Conservation (phyloP, 2,888 invertebrate genomes). For the Tiliacea aurago region DNA sequence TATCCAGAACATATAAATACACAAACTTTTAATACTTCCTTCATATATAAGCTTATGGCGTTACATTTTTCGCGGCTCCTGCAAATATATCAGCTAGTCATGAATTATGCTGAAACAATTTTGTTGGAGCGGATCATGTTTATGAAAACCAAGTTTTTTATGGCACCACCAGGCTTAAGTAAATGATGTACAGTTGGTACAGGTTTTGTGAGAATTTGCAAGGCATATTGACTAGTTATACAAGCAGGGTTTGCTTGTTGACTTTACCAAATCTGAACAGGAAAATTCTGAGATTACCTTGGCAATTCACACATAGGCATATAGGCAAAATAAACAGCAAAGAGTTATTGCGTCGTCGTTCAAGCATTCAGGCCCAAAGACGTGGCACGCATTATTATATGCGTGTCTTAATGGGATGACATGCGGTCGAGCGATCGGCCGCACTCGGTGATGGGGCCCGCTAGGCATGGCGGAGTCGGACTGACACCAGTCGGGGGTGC, state of each 20-base stretch:
- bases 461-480: no score
- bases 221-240: neutral
- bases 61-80: constrained; percentile 44
- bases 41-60: constrained; percentile 30
- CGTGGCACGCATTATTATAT: no score
- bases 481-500: no score
- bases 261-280: neutral
- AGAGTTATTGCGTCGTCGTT: no score
- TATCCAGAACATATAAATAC: constrained; percentile 49
- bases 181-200: constrained; percentile 26
- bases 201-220: constrained; percentile 5
- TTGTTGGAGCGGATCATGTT: constrained; percentile 39
- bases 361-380: no score
- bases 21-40: constrained; percentile 53
- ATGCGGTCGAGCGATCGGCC: no score
- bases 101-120: constrained; percentile 60
- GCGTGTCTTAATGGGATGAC: no score
- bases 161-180: constrained; percentile 35
- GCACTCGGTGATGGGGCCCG: no score
- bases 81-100: constrained; percentile 48
- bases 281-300: neutral
- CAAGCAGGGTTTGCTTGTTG: neutral
- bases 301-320: neutral
- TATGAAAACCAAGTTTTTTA: constrained; percentile 60
- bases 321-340: neutral